Conservation (phyloP, 2,797 vertebrate species). For the Allobates femoralis region DNA sequence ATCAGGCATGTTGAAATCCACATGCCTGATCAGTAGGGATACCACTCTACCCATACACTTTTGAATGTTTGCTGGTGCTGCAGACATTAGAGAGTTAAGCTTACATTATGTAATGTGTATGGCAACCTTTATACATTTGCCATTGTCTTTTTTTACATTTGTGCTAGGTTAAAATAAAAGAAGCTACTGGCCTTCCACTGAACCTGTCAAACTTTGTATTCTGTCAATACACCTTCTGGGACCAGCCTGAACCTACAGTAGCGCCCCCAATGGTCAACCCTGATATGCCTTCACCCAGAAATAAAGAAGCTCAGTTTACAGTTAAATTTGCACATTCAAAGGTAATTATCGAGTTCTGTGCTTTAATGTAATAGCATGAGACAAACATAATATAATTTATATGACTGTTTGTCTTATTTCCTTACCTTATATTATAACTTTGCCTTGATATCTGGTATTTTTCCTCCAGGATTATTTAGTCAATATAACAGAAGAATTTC, state of each 20-base stretch:
- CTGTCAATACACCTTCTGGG: slow-evolving; percentile 98
- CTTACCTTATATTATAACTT: background rate
- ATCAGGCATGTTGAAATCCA: too few relatives aligned
- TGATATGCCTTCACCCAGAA: slow-evolving; percentile 84
- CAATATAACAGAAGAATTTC: slow-evolving; percentile 92
- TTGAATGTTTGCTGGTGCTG: too few relatives aligned
- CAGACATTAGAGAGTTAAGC: too few relatives aligned
- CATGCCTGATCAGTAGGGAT: too few relatives aligned
- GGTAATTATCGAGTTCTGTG: slow-evolving; percentile 72
- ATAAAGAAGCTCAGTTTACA: slow-evolving; percentile 86
- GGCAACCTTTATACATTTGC: background rate
- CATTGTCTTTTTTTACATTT: background rate
- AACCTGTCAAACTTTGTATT: slow-evolving; percentile 98
- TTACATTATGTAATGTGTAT: too few relatives aligned
- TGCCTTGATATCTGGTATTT: background rate
- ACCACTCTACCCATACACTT: too few relatives aligned
- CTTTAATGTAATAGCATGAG: background rate
- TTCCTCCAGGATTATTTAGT: slow-evolving; percentile 87
- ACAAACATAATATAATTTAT: background rate
- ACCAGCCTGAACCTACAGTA: slow-evolving; percentile 87
- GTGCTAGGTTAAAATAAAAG: slow-evolving; percentile 91
- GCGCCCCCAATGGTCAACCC: slow-evolving; percentile 95
- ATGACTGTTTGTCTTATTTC: background rate
- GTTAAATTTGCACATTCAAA: slow-evolving; percentile 93
- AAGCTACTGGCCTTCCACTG: slow-evolving; percentile 91